phyloP scores from a whole-genome alignment of 1,140 invertebrate genomes.

The Apocrypta bakeri region DNA sequence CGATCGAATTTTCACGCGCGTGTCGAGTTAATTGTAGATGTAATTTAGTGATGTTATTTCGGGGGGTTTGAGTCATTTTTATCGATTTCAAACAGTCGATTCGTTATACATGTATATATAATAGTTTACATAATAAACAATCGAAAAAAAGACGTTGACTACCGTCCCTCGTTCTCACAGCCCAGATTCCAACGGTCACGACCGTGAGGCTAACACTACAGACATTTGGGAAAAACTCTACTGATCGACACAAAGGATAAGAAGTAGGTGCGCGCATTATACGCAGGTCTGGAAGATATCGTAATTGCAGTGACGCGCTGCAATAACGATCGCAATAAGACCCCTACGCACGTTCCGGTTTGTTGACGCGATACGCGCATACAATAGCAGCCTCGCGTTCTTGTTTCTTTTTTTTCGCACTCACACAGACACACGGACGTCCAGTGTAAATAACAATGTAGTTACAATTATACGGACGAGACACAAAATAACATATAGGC shows the following conservation, averaged over 20 bases:
- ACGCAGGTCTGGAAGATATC: constrained; percentile 18
- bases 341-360: constrained; percentile 33
- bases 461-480: background rate
- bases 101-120: too few relatives aligned
- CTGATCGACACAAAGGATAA: background rate
- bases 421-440: background rate
- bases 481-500: background rate
- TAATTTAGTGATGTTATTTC: background rate
- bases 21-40: background rate
- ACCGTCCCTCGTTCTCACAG: background rate
- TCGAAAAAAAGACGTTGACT: too few relatives aligned
- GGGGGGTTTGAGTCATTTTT: background rate
- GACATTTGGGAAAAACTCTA: background rate
- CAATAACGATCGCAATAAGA: constrained; percentile 1
- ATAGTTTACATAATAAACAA: too few relatives aligned
- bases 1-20: background rate
- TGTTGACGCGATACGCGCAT: constrained; percentile 1
- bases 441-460: constrained; percentile 23
- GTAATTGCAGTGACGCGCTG: constrained; percentile 11
- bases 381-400: constrained; percentile 23
- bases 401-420: constrained; percentile 22
- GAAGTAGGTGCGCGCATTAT: background rate
- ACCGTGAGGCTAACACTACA: background rate
- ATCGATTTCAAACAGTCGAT: too few relatives aligned
- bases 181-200: background rate